phyloP scores from a whole-genome alignment of 2,113 vertebrate genomes.

The Sapayoa aenigma region DNA sequence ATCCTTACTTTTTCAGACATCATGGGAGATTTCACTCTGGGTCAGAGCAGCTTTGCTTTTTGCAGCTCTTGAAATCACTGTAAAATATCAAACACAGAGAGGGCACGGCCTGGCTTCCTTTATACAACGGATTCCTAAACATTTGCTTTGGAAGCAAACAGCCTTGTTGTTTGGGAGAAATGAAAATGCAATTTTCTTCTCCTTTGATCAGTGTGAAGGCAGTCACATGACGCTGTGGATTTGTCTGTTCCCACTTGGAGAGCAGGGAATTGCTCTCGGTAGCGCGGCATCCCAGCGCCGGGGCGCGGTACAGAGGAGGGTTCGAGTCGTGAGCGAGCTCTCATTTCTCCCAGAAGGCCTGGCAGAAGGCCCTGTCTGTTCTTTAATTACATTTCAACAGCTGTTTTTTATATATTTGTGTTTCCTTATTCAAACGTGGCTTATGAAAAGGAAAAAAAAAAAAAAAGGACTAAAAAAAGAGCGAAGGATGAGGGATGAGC shows the following conservation, averaged over 20 bases:
- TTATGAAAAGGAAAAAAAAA: not conserved
- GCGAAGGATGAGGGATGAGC: constrained; percentile 13
- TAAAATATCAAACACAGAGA: not conserved
- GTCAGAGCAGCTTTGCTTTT: not conserved
- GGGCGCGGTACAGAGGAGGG: not conserved
- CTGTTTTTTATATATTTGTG: constrained; percentile 69
- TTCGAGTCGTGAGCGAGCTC: constrained; percentile 30
- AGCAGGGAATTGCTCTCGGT: constrained; percentile 7
- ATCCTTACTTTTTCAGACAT: not conserved
- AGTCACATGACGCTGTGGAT: not conserved
- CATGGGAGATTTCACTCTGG: not conserved
- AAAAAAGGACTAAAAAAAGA: not conserved
- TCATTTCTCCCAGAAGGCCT: constrained; percentile 58
- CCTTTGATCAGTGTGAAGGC: not conserved
- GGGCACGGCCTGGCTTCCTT: not conserved
- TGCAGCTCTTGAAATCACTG: not conserved
- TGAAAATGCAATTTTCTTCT: not conserved
- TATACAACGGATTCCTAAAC: not conserved
- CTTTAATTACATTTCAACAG: constrained; percentile 72
- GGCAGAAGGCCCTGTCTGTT: constrained; percentile 57
- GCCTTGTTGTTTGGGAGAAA: not conserved
- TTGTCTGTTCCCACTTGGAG: constrained; percentile 15
- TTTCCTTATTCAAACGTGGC: constrained; percentile 62
- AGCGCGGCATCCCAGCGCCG: not conserved
- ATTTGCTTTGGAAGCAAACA: constrained; percentile 31